These are phyloP conservation scores for Diploscapter pachys DNA, from an alignment of 1,140 invertebrate species.

Conservation along the genomic window DNA sequence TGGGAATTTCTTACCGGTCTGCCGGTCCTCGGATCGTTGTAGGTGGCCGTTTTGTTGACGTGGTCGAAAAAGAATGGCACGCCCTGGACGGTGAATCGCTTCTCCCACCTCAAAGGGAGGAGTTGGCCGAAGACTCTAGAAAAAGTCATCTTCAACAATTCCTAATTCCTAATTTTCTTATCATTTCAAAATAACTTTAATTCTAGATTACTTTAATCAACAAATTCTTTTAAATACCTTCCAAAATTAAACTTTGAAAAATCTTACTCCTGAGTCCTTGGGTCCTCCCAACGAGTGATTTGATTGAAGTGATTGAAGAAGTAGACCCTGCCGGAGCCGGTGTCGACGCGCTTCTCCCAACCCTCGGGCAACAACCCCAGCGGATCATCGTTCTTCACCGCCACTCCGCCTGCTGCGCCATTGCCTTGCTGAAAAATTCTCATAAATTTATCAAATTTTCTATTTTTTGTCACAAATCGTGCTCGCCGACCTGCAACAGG, in stretches of 20 bases:
- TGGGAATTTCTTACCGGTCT: no score
- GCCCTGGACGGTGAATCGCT: slow-evolving; percentile 81
- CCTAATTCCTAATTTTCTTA: no score
- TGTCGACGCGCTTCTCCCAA: slow-evolving; percentile 92
- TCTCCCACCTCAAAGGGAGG: slow-evolving; percentile 92
- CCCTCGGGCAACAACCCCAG: slow-evolving; percentile 83
- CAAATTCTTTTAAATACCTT: slow-evolving; percentile 6
- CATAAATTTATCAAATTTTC: slow-evolving; percentile 13
- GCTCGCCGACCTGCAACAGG: slow-evolving; percentile 62
- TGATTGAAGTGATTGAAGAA: slow-evolving; percentile 98
- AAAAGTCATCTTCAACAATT: slow-evolving; percentile 14
- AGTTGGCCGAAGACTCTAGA: slow-evolving; percentile 71
- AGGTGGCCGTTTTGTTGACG: slow-evolving; percentile 93
- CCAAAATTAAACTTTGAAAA: slow-evolving; percentile 6
- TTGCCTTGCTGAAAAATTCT: slow-evolving; percentile 2
- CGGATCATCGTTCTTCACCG: no score
- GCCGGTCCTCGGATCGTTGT: slow-evolving; percentile 79
- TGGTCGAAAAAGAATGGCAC: slow-evolving; percentile 97
- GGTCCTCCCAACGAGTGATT: slow-evolving; percentile 99
- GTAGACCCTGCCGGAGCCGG: slow-evolving; percentile 82
- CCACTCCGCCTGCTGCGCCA: slow-evolving; percentile 57
- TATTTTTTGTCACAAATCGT: no score
- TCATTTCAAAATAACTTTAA: neutral
- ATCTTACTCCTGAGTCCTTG: slow-evolving; percentile 81
- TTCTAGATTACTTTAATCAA: neutral